A percentile compares a stretch with the other conserved stretches of the same genome.
Conservation (phyloP, 2,113 vertebrate genomes). For the Apteryx owenii region DNA sequence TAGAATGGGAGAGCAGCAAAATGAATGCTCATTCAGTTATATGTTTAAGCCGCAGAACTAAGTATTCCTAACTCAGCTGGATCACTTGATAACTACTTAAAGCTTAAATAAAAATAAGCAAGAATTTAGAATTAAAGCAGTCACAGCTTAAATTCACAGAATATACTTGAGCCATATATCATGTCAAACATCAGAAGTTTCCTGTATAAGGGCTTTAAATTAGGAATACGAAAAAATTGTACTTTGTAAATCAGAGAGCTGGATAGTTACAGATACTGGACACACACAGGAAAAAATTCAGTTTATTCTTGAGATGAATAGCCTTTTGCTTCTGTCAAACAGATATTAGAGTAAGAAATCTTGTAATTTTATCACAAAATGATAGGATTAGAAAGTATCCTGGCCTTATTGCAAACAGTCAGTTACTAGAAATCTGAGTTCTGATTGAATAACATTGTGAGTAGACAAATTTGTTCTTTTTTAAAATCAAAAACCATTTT, state of each 20-base stretch:
- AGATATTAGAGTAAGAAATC: not conserved
- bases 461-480: not conserved
- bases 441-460: not conserved
- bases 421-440: not conserved
- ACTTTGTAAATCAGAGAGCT: not conserved
- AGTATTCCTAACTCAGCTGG: not conserved
- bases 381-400: not conserved
- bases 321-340: not conserved
- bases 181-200: not conserved
- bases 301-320: not conserved
- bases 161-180: not conserved
- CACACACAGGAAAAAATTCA: not conserved
- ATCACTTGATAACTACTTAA: not conserved
- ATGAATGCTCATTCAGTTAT: not conserved
- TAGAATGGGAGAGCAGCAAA: not conserved
- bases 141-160: not conserved
- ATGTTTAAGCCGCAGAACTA: not conserved
- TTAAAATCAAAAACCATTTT: not conserved
- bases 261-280: fast-evolving
- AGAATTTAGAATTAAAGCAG: not conserved
- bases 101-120: not conserved
- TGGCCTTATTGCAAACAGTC: not conserved
- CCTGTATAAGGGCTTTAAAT: not conserved
- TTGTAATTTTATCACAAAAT: not conserved
- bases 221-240: not conserved